A percentile compares a stretch with the other conserved stretches of the same genome.
phyloP scores from a whole-genome alignment of 2,888 invertebrate species.

The Theodoxus fluviatilis region DNA sequence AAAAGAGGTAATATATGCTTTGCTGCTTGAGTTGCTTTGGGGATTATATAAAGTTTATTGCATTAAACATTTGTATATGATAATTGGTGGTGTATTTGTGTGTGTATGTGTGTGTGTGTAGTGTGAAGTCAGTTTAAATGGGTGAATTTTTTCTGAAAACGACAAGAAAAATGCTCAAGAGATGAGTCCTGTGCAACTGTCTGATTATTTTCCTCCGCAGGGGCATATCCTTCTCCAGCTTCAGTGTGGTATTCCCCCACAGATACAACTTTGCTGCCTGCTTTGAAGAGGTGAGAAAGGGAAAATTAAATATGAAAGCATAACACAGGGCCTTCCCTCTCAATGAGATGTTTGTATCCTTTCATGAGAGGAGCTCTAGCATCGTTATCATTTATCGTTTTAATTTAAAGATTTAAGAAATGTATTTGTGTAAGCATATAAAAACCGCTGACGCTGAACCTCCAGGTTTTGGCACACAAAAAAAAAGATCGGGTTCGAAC shows the following conservation, averaged over 20 bases:
- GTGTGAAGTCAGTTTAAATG: no score
- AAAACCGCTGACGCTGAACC: no score
- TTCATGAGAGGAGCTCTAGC: neutral
- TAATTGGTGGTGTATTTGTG: no score
- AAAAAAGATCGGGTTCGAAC: no score
- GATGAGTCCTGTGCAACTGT: neutral
- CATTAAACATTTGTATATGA: no score
- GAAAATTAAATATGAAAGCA: no score
- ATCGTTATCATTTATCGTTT: neutral
- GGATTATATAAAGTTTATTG: no score
- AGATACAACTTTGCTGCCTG: slow-evolving; percentile 65
- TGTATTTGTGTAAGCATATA: neutral
- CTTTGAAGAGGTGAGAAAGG: slow-evolving; percentile 61
- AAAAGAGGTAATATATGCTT: no score
- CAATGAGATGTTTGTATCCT: neutral
- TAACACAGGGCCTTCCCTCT: no score
- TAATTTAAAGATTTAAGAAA: neutral
- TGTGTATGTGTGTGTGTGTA: no score
- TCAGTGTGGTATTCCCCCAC: slow-evolving; percentile 65
- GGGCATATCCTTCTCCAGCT: slow-evolving; percentile 48
- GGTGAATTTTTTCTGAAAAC: neutral
- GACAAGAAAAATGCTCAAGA: neutral
- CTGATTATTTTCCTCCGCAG: slow-evolving; percentile 32
- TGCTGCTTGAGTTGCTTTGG: no score
- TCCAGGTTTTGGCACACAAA: no score